Base-by-base conservation (phyloP, 2,888 invertebrate species). In the Tridacna gigas region DNA sequence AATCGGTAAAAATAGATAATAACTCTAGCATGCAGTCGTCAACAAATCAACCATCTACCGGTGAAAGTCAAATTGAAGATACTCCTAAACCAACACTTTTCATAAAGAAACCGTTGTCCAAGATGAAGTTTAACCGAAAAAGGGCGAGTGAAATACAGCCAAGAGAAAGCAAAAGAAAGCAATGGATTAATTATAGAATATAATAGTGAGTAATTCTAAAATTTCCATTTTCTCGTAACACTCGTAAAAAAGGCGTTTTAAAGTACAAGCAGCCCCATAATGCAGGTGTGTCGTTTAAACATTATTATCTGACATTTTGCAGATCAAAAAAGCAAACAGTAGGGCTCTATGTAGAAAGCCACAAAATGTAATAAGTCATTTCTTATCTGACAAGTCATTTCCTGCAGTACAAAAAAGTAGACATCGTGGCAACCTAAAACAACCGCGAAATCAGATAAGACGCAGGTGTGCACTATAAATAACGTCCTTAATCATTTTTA, bases 81-180 rank as follows among this genome's bases (percentile, higher is more conserved):
- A 65, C n/a, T 1, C 4, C 1, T 56, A 77, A 78, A 77, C 2
- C 1, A 56, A 56, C 18, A 65, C 47, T 77, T 25, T 81, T 61
- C 60, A 77, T 81, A 18, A 60, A 75, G 26, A 82, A 78, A 61
- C 77, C 78, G 22, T 47, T 82, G 11, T 82, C 82, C 1, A 67
- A 78, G 56, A 82, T 82, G 78, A 45, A 65, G 51, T 79, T 79
- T 45, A 18, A 22, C 45, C 13, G 48, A 37, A 18, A 12, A 28
- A 74, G 74, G 51, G 18, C 48, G 5, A 74, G 28, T 61, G 5
- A 26, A 26, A 13, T 3, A 25, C 5, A 28, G 37, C 2, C 37
- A 37, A 37, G 7, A 37, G 37, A 7, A 37, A 37, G 7, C 37
- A 15, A 13, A 65, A 20, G 26, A 26, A 13, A 65, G 26, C 26